Evolutionary conservation across 37 sponge, comb jelly and placozoan species (phyloP).

Genomic region (Beroe forskalii): DNA sequence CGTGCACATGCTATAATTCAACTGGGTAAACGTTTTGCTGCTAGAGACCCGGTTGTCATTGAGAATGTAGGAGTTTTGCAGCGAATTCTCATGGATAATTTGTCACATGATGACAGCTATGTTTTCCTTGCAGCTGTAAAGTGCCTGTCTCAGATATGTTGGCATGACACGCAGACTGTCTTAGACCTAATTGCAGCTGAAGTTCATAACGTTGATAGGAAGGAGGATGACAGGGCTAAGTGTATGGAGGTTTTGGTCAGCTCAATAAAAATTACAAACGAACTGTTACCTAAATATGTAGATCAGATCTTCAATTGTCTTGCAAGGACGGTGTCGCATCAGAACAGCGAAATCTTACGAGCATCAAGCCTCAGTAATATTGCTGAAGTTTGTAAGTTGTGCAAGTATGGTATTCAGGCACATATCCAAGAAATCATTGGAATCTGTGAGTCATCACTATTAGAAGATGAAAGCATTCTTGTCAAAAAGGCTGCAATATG

Average conservation of each 20-base stretch:
- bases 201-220: neutral
- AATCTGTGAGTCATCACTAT: neutral
- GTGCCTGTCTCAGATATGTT: constrained; percentile 22
- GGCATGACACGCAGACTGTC: neutral
- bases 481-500: neutral
- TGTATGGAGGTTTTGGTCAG: constrained; percentile 60
- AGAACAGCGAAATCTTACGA: constrained; percentile 13
- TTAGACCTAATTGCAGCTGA: neutral
- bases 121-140: constrained; percentile 36
- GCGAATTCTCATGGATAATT: constrained; percentile 16
- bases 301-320: constrained; percentile 51
- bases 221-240: constrained; percentile 40
- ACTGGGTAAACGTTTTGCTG: constrained; percentile 22
- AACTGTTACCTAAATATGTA: constrained; percentile 1
- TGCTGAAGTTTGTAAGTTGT: neutral
- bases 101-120: constrained; percentile 55
- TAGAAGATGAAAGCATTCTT: constrained; percentile 3
- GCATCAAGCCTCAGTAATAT: constrained; percentile 9
- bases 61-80: neutral
- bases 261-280: constrained; percentile 43
- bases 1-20: constrained; percentile 58
- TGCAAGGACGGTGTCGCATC: neutral
- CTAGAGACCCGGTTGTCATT: neutral
- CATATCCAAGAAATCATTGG: constrained; percentile 47
- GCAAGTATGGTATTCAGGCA: neutral